Evolutionary conservation across 2,113 vertebrate species (phyloP), one percentile per base, ranked within the genome.

Genomic region (Myotis lucifugus): DNA sequence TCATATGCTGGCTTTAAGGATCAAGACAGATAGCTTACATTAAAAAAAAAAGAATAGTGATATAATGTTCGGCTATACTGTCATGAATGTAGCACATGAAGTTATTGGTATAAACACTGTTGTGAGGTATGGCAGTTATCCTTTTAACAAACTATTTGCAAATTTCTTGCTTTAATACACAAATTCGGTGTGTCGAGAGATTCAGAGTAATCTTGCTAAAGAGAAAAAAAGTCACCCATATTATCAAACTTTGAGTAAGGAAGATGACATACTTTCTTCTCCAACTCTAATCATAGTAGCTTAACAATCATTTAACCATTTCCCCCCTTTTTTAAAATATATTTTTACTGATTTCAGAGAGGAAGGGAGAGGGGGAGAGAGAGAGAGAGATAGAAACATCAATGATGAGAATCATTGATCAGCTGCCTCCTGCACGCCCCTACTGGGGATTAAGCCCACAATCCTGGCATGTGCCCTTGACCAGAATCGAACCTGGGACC

Each of bases 181-280:
- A 79, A 83, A 89, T 7, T 78, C 29, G 37, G 9, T 27, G 10
- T 42, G 9, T 59, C 54, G 64, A 42, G 27, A 74, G 18, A 52
- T 3, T 84, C 12, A 56, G 34, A 78, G 13, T 11, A 56, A 13
- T 91, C 17, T 56, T 86, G 10, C 11, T 54, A 73, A 78, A n/a
- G 21, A 69, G 25, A 14, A 37, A 88, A 34, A 79, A 79, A n/a
- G 34, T 50, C 15, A 32, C 11, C 17, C 6, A 37, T 29, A 70
- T 64, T 42, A 70, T 90, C 52, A 91, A 94, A 67, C 11, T 88
- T 85, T 77, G 6, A 73, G 69, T 81, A 27, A 95, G 2, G n/a
- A 76, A 88, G 13, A 59, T 46, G 6, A 27, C 46, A 32, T 27
- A 32, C 10, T 61, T 93, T 73, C 46, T 70, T 93, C 15, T 92